Conservation (phyloP, 2,888 invertebrate species). For the Harpalus rubripes region DNA sequence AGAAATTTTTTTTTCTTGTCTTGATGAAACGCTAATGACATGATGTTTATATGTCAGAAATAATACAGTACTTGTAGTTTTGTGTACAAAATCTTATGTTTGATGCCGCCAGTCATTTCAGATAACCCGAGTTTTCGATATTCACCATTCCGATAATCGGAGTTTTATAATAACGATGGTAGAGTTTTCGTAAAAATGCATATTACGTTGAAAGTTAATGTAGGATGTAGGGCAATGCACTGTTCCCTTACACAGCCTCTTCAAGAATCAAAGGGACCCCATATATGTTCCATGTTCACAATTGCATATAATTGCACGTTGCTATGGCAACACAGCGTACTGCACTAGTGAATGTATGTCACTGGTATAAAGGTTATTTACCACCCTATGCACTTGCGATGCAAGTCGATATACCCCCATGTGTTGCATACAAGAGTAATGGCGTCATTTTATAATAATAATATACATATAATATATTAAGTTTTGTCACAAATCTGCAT, state of each 20-base stretch:
- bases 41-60: too few species aligned
- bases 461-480: too few species aligned
- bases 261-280: constrained; percentile 42
- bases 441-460: background rate
- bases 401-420: constrained; percentile 9
- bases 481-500: too few species aligned
- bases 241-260: constrained; percentile 11
- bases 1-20: too few species aligned
- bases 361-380: constrained; percentile 74
- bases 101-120: too few species aligned
- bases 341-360: constrained; percentile 74
- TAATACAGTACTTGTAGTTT: too few species aligned
- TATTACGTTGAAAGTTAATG: background rate
- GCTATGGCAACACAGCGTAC: constrained; percentile 72
- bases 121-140: too few species aligned
- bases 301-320: constrained; percentile 72
- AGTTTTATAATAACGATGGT: too few species aligned
- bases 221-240: constrained; percentile 35
- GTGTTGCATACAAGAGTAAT: background rate
- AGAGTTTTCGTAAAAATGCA: background rate
- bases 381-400: constrained; percentile 7
- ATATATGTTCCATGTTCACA: constrained; percentile 68
- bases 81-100: too few species aligned
- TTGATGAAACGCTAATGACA: too few species aligned
- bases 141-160: too few species aligned